Percentiles rank a stretch among this genome's conserved stretches.
These are phyloP conservation scores for Cephus rjabovi DNA, from an alignment of 2,888 invertebrate genomes.

Conservation along the genomic window DNA sequence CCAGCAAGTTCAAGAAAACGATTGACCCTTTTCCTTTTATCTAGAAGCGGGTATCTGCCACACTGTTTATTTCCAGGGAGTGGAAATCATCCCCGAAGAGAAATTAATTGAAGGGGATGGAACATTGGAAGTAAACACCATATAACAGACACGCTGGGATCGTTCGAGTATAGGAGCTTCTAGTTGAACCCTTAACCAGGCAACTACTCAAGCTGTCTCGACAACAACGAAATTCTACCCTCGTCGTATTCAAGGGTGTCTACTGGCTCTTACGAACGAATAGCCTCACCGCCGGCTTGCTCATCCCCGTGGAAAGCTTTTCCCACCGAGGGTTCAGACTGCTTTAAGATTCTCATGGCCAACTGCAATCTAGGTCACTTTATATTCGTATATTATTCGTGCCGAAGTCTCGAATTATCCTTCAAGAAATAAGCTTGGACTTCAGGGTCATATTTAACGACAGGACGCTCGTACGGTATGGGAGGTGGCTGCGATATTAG, in stretches of 20 bases:
- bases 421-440: neutral
- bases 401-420: neutral
- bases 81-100: neutral
- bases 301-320: neutral
- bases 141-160: neutral
- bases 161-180: neutral
- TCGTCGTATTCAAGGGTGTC: neutral
- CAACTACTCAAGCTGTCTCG: neutral
- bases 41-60: neutral
- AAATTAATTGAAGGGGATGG: neutral
- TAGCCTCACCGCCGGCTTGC: neutral
- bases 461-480: neutral
- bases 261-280: neutral
- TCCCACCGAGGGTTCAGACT: neutral
- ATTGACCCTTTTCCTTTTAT: neutral
- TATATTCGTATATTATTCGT: neutral
- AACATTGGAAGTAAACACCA: neutral
- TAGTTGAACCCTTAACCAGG: neutral
- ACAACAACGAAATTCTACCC: neutral
- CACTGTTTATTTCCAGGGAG: neutral
- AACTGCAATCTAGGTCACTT: neutral
- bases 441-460: neutral
- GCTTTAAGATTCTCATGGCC: neutral
- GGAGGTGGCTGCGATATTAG: neutral
- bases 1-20: neutral